Percentiles rank a stretch among this genome's conserved stretches.
phyloP scores from a whole-genome alignment of 2,113 vertebrate species.

The Anguilla japonica region DNA sequence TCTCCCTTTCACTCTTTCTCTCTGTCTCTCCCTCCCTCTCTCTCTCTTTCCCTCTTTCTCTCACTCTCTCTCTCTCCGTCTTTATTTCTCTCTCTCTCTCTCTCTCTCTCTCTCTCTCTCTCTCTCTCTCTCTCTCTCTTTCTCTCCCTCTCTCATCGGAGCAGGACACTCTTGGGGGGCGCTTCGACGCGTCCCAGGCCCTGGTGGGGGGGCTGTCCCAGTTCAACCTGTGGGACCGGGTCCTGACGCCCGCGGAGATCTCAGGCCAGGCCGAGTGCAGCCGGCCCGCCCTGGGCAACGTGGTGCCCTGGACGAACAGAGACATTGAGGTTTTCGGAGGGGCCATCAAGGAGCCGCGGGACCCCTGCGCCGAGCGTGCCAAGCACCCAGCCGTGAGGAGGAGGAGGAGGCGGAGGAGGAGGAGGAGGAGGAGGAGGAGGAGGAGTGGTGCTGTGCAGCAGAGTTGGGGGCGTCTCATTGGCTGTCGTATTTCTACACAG shows the following conservation, averaged over 20 bases:
- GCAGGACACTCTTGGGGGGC: slow-evolving; percentile 86
- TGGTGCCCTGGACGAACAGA: slow-evolving; percentile 88
- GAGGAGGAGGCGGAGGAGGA: not conserved
- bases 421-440: not conserved
- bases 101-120: not conserved
- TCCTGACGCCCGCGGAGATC: slow-evolving; percentile 81
- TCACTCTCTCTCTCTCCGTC: not conserved
- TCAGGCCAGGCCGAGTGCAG: slow-evolving; percentile 85
- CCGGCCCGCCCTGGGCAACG: slow-evolving; percentile 77
- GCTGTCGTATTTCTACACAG: not conserved
- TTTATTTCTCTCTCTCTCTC: no score
- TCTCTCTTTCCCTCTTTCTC: no score
- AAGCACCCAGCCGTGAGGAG: slow-evolving; percentile 74
- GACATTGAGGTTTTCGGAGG: slow-evolving; percentile 88
- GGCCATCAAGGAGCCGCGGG: slow-evolving; percentile 76
- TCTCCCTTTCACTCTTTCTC: not conserved
- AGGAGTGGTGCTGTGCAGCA: not conserved
- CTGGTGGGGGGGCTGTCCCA: slow-evolving; percentile 91
- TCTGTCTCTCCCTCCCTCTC: not conserved
- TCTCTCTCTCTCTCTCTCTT: not conserved
- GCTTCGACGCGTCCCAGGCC: slow-evolving; percentile 92
- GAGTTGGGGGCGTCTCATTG: not conserved
- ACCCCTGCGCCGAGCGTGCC: slow-evolving; percentile 74
- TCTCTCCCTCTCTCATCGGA: not conserved
- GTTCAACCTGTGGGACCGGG: slow-evolving; percentile 91